Conservation (phyloP, 2,113 vertebrate genomes). For the Thomomys bottae region DNA sequence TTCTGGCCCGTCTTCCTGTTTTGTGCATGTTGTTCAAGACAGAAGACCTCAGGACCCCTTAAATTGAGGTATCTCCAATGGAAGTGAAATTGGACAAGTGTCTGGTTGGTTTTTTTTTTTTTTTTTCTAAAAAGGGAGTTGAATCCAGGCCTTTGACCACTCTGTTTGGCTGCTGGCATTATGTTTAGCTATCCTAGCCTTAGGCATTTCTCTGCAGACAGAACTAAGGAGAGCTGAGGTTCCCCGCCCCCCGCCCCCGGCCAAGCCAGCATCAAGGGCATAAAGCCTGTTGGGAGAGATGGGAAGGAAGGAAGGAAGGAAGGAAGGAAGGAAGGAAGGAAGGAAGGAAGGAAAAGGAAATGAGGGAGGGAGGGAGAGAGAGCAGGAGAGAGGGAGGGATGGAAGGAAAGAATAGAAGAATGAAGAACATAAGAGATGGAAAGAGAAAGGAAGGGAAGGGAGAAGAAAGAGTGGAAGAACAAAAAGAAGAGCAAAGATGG, state of each 20-base stretch:
- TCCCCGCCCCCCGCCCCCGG: too few relatives aligned
- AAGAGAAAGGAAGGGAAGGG: not conserved
- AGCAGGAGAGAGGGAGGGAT: fast-evolving
- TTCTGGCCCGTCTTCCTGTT: not conserved
- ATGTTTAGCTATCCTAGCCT: not conserved
- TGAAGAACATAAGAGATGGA: fast-evolving
- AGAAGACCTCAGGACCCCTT: fast-evolving
- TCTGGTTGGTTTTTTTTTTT: too few relatives aligned
- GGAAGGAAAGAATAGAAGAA: too few relatives aligned
- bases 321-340: not conserved
- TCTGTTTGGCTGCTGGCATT: not conserved
- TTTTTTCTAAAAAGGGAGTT: fast-evolving
- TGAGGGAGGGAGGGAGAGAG: not conserved
- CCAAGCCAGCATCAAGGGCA: too few relatives aligned
- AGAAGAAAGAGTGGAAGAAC: not conserved
- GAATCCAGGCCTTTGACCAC: fast-evolving
- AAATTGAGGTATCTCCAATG: too few relatives aligned
- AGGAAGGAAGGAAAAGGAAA: not conserved
- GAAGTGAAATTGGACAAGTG: not conserved
- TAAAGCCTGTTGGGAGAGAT: too few relatives aligned
- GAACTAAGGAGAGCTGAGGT: not conserved
- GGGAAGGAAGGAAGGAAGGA: too few relatives aligned
- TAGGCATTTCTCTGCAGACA: not conserved
- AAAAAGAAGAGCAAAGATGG: not conserved
- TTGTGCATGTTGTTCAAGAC: not conserved